These are phyloP conservation scores for Chesias legatella DNA, from an alignment of 2,888 invertebrate species.

Conservation along the genomic window DNA sequence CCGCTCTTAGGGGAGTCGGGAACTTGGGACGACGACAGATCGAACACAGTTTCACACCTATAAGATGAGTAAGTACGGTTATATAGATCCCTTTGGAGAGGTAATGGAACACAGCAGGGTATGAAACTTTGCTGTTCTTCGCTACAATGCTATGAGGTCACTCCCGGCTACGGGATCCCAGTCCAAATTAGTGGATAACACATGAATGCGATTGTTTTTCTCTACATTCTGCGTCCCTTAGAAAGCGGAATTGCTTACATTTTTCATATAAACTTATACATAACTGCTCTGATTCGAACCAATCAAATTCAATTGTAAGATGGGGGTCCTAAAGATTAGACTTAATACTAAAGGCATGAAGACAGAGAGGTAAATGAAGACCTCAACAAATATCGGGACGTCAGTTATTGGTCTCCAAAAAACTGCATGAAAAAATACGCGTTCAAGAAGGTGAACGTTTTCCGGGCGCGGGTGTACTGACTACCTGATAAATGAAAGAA, in stretches of 20 bases:
- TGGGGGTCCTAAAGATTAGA: too few relatives aligned
- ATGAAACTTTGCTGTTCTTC: too few relatives aligned
- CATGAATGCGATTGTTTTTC: not conserved
- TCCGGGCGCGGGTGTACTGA: constrained; percentile 57
- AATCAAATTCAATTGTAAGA: too few relatives aligned
- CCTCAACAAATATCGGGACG: constrained; percentile 35
- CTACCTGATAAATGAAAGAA: constrained; percentile 65
- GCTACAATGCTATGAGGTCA: too few relatives aligned
- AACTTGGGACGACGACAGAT: constrained; percentile 28
- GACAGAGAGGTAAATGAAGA: constrained; percentile 17
- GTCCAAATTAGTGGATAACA: too few relatives aligned
- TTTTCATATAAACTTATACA: too few relatives aligned
- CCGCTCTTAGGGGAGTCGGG: constrained; percentile 33
- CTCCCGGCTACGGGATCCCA: too few relatives aligned
- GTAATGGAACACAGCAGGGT: too few relatives aligned
- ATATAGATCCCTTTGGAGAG: not conserved
- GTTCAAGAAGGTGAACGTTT: constrained; percentile 52
- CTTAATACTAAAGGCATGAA: too few relatives aligned
- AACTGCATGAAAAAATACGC: constrained; percentile 47
- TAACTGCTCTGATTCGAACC: too few relatives aligned
- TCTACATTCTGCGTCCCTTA: too few relatives aligned
- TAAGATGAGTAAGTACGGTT: constrained; percentile 2
- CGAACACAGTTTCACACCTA: constrained; percentile 20
- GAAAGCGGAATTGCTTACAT: too few relatives aligned
- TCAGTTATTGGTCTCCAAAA: constrained; percentile 42